Base-by-base conservation (phyloP, 2,113 vertebrate species). In the Rhinolophus ferrumequinum region DNA sequence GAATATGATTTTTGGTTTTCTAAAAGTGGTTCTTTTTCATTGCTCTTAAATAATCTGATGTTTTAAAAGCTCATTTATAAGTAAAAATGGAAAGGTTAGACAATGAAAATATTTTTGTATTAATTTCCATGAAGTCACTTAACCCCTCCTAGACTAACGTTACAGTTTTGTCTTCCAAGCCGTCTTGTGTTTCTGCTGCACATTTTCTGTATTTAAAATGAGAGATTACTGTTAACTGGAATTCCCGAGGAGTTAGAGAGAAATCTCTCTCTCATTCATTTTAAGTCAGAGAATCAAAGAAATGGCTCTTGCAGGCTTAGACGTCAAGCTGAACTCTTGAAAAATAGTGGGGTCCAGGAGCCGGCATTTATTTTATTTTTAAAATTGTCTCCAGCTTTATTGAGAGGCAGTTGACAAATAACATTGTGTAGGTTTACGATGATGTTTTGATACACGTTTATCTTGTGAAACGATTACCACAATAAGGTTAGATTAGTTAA, bases 31-130 rank as follows among this genome's bases (percentile, higher is more conserved):
- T 80, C 52, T 76, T 91, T 75, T 54, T 52, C 26, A 92, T 89
- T 75, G 38, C 54, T 82, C 77, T 85, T 69, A 81, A 76, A 28
- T 90, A 84, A 80, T 58, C 44, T 73, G 26, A 93, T n/a, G 24
- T 26, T 54, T 15, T 52, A 86, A 58, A 54, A 54, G 52, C 41
- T 96, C 35, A 91, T 33, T 56, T 86, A 64, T 47, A 96, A 80
- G 30, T 80, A 54, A 94, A 95, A 94, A 94, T 75, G n/a, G 75
- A 69, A 94, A 86, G 62, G 16, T 93, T 88, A 72, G 76, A 62
- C 24, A 72, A 66, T 70, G 90, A 79, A 92, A 87, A 44, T 80
- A 85, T 93, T 96, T 97, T 88, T 84, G 10, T 82, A 70, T 97
- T 88, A 41, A 54, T 88, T 95, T 87, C 62, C 19, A 38, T 24